phyloP scores from a whole-genome alignment of 1,140 invertebrate genomes.

The Drosophila trapezifrons region DNA sequence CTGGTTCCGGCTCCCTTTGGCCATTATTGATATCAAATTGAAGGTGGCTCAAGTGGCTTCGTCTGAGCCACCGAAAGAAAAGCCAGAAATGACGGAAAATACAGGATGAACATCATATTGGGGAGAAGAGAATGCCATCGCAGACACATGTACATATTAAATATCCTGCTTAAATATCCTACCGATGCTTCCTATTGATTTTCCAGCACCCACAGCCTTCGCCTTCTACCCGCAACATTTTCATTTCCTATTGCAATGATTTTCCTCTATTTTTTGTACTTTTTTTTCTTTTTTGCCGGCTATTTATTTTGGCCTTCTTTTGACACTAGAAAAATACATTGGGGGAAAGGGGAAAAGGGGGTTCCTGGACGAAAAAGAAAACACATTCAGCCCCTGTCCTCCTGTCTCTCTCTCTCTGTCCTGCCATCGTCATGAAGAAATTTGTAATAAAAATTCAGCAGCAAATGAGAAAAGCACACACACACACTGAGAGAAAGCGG shows the following conservation, averaged over 20 bases:
- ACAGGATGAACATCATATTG: conserved; percentile 36
- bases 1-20: conserved; percentile 6
- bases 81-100: conserved; percentile 22
- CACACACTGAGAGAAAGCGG: not conserved
- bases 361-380: conserved; percentile 12
- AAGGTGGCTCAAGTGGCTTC: conserved; percentile 61
- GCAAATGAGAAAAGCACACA: conserved; percentile 75
- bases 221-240: conserved; percentile 58
- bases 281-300: conserved; percentile 39
- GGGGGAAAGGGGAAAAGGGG: too few species aligned
- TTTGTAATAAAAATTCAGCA: conserved; percentile 82
- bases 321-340: conserved; percentile 16
- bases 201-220: conserved; percentile 21
- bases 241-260: conserved; percentile 82
- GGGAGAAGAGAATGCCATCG: conserved; percentile 23
- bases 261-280: conserved; percentile 30
- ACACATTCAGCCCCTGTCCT: conserved; percentile 24
- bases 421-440: conserved; percentile 76
- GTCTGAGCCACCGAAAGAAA: conserved; percentile 29
- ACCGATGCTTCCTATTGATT: conserved; percentile 70
- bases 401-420: conserved; percentile 35
- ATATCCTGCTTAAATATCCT: conserved; percentile 82
- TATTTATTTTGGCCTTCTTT: conserved; percentile 72
- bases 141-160: conserved; percentile 62
- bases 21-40: conserved; percentile 65